phyloP scores from a whole-genome alignment of 1,140 invertebrate species.

The Mamestra configurata region DNA sequence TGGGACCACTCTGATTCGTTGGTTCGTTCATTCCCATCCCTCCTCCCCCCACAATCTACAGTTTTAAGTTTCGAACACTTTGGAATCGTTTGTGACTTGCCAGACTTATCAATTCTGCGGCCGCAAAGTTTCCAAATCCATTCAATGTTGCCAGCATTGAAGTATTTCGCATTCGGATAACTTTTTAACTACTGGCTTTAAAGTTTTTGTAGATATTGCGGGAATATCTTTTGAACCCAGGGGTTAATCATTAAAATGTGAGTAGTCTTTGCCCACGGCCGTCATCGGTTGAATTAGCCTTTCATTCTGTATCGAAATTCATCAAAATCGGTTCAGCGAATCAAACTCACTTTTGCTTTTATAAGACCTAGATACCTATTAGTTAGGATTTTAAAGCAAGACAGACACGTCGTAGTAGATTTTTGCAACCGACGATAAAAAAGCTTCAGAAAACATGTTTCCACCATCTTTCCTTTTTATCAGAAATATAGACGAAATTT shows the following conservation, averaged over 20 bases:
- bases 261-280: too few relatives aligned
- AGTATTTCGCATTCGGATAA: background rate
- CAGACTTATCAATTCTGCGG: background rate
- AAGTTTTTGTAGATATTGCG: background rate
- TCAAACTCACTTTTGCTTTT: too few relatives aligned
- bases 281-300: too few relatives aligned
- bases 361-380: too few relatives aligned
- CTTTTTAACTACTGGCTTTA: background rate
- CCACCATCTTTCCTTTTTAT: background rate
- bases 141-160: background rate
- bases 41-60: background rate
- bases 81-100: background rate
- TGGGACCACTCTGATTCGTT: conserved; percentile 14
- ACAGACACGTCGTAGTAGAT: too few relatives aligned
- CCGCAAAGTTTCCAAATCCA: background rate
- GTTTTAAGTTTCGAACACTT: conserved; percentile 19
- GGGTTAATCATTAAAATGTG: too few relatives aligned
- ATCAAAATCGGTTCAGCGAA: too few relatives aligned
- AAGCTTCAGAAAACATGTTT: too few relatives aligned
- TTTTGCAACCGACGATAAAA: too few relatives aligned
- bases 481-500: background rate
- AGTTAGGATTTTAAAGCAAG: too few relatives aligned
- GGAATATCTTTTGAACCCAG: too few relatives aligned
- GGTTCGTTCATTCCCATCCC: background rate
- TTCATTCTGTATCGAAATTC: too few relatives aligned